Base-by-base conservation (phyloP, 2,888 invertebrate species). In the Ischnus inquisitorius region DNA sequence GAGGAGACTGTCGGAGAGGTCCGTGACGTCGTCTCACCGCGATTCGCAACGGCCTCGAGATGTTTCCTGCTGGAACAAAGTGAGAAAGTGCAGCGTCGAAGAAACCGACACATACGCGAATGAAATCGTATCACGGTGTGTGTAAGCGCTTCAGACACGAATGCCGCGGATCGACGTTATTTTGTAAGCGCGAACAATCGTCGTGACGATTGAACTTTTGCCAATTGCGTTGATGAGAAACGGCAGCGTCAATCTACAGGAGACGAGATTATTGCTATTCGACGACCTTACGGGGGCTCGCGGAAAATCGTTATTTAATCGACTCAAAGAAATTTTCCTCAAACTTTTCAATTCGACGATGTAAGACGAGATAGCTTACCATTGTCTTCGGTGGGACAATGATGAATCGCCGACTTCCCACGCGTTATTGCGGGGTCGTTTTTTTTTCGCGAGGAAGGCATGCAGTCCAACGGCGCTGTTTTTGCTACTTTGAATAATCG, bases 21-120 rank as follows among this genome's bases (percentile, higher is more conserved):
- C 62, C 25, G 46, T 78, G 54, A 65, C 71, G 72, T 60, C 43
- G 43, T 74, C 60, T 12, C 54, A 34, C 34, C 54, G n/a, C n/a
- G 60, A 80, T 80, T 74, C 67, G 74, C 41, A 16, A 68, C 60
- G 74, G 74, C 80, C 80, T 80, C 80, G 74, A 75, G 46, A 57
- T 75, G 48, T 39, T 80, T 65, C 48, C 57, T 48, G 74, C 25
- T 62, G 80, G 34, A 60, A 57, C 41, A n/a, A 60, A 74, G 60
- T 48, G 80, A 75, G 80, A 80, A 80, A 80, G 48, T 41, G 14
- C 79, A 28, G 14, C 6, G 5, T 5, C 8, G 16, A 41, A 41
- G 64, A 16, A 39, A 6, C 39, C 34, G n/a, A 28, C 1, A 16
- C n/a, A 39, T 16, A 28, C 34, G 14, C 78, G 19, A 48, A 43